Conservation (phyloP, 2,113 vertebrate species). For the Indri indri region DNA sequence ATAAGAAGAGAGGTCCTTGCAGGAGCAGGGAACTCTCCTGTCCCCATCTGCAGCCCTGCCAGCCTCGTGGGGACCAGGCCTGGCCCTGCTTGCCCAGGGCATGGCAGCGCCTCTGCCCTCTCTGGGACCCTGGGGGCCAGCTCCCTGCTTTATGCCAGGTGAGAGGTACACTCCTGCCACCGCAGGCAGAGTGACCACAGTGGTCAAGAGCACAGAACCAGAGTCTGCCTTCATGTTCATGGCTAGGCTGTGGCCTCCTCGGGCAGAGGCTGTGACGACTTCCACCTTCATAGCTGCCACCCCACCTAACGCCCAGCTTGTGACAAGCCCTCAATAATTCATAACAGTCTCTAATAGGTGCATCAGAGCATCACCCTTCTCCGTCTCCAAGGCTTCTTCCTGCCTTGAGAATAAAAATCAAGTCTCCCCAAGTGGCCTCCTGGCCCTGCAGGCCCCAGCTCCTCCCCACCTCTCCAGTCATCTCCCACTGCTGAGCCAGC, state of each 20-base stretch:
- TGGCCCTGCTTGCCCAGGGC: background rate
- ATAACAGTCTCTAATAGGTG: background rate
- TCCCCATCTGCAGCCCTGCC: background rate
- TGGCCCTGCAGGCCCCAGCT: background rate
- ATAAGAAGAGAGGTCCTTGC: background rate
- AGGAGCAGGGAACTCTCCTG: background rate
- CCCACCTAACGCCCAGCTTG: background rate
- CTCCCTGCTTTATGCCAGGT: background rate
- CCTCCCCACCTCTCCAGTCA: background rate
- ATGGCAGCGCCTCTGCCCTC: background rate
- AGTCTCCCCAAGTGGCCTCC: background rate
- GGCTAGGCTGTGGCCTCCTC: background rate
- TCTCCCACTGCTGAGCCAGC: background rate
- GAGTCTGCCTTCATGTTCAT: background rate
- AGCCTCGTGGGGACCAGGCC: background rate
- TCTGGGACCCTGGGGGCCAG: background rate
- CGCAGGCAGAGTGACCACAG: background rate
- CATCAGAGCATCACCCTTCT: background rate
- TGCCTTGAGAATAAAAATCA: conserved; percentile 42
- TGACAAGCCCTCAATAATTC: background rate
- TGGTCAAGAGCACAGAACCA: background rate
- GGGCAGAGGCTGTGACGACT: background rate
- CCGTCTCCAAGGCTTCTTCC: background rate
- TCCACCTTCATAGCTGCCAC: background rate
- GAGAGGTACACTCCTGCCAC: background rate